Evolutionary conservation across 2,888 invertebrate genomes (phyloP).

Genomic region (Aphelenchoides bicaudatus): DNA sequence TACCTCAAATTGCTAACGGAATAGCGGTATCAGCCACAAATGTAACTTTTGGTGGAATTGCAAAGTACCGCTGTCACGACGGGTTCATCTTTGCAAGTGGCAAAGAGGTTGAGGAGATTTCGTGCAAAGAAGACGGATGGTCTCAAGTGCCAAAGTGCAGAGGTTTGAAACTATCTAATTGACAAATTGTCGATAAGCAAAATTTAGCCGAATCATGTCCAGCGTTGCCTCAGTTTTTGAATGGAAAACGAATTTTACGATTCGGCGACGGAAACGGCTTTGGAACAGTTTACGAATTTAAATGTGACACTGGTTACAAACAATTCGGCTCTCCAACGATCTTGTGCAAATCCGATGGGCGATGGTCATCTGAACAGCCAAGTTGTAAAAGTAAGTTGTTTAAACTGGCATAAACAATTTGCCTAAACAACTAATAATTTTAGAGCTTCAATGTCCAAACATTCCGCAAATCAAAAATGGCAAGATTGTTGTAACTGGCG

Average conservation of each 20-base stretch:
- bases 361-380: slow-evolving; percentile 87
- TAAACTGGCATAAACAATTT: background rate
- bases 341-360: slow-evolving; percentile 81
- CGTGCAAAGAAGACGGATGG: slow-evolving; percentile 59
- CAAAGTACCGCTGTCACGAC: slow-evolving; percentile 92
- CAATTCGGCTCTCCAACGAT: slow-evolving; percentile 70
- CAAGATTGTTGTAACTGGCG: slow-evolving; percentile 26
- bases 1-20: slow-evolving; percentile 94
- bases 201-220: slow-evolving; percentile 57
- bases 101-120: slow-evolving; percentile 54
- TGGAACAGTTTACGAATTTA: slow-evolving; percentile 57
- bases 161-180: slow-evolving; percentile 30
- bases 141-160: slow-evolving; percentile 53
- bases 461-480: slow-evolving; percentile 54
- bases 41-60: slow-evolving; percentile 85
- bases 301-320: slow-evolving; percentile 56
- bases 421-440: slow-evolving; percentile 14
- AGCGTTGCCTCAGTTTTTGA: slow-evolving; percentile 50
- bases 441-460: slow-evolving; percentile 52
- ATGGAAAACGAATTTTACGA: slow-evolving; percentile 51
- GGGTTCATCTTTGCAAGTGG: slow-evolving; percentile 79
- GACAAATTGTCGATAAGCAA: background rate
- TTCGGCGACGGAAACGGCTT: slow-evolving; percentile 61
- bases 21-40: slow-evolving; percentile 92
- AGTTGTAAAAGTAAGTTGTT: slow-evolving; percentile 78